phyloP scores from a whole-genome alignment of 2,113 vertebrate species.

The Xyliphius kryptos region DNA sequence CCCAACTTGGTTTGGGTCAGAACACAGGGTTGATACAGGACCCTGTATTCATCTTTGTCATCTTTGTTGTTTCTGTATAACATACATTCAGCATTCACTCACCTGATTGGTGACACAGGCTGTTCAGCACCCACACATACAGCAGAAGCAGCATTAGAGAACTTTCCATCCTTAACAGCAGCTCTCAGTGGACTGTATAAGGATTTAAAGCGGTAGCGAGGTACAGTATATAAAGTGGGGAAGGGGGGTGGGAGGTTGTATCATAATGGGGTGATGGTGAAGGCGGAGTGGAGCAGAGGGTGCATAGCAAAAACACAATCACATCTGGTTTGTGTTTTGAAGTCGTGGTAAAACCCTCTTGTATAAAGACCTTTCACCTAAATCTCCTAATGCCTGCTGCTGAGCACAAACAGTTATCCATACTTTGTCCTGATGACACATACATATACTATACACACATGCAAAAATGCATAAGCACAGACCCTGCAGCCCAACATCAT shows the following conservation, averaged over 20 bases:
- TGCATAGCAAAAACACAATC: conserved; percentile 43
- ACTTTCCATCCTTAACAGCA: conserved; percentile 54
- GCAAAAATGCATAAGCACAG: conserved; percentile 5
- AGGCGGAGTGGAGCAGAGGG: conserved; percentile 33
- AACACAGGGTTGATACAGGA: no score
- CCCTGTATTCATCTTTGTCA: no score
- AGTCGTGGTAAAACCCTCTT: conserved; percentile 55
- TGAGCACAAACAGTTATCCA: conserved; percentile 33
- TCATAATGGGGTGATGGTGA: conserved; percentile 18
- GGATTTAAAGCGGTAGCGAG: conserved; percentile 27
- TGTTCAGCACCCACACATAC: conserved; percentile 55
- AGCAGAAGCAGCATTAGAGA: conserved; percentile 54
- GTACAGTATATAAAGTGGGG: conserved; percentile 29
- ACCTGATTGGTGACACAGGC: conserved; percentile 56
- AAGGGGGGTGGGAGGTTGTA: conserved; percentile 21
- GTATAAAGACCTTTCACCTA: conserved; percentile 66
- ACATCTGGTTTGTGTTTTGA: conserved; percentile 64
- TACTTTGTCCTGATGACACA: conserved; percentile 5
- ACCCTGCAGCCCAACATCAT: conserved; percentile 6
- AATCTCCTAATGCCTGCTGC: conserved; percentile 53
- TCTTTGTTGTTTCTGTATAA: not conserved
- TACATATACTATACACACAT: conserved; percentile 14
- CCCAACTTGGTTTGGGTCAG: no score
- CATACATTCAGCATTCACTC: conserved; percentile 34
- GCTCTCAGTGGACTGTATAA: conserved; percentile 48